Evolutionary conservation across 1,140 invertebrate genomes (phyloP), one percentile per base, ranked within the genome.

Genomic region (Zaprionus africanus): DNA sequence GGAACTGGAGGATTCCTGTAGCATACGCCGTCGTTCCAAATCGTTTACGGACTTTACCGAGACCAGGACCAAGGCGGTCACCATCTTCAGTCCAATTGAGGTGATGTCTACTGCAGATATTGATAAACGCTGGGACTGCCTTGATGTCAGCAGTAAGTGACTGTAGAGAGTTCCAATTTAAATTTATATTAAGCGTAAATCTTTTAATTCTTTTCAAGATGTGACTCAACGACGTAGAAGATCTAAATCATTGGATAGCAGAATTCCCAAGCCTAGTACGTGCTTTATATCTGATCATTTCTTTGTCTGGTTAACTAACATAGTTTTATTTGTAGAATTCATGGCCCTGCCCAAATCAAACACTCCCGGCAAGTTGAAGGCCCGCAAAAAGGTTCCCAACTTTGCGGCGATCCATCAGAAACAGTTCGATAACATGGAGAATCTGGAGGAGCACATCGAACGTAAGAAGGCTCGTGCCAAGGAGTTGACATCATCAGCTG

Each of bases 401-500:
- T 96, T 96, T 76, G 93, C 94, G 5, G 93, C 94, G 6, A 94
- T 96, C 43, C 95, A 96, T 78, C 93, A 95, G 75, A 94, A 94
- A 78, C 93, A 94, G 54, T 95, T 95, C 76, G 93, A 93, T 5
- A 94, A 94, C 80, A 95, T 95, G 94, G 95, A 96, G 88, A 95
- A 95, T 41, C 71, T 96, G 13, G 93, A 94, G 26, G 94, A 96
- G 83, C 94, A 94, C 69, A 93, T 94, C 58, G 88, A 92, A 81
- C 88, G 93, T 71, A 94, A 93, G 90, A 94, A 93, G 43, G 93
- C 92, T 73, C 94, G 93, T 5, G 94, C 94, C 6, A 92, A 84
- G 49, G 87, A 92, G 34, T 76, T 94, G 5, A 80, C 71, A 0
- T 86, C 68, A 43, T 91, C 91, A 7, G 78, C 76, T 0, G 24